A percentile compares a stretch with the other conserved stretches of the same genome.
These are phyloP conservation scores for Drosophila sordidula DNA, from an alignment of 2,888 invertebrate species.

Conservation along the genomic window DNA sequence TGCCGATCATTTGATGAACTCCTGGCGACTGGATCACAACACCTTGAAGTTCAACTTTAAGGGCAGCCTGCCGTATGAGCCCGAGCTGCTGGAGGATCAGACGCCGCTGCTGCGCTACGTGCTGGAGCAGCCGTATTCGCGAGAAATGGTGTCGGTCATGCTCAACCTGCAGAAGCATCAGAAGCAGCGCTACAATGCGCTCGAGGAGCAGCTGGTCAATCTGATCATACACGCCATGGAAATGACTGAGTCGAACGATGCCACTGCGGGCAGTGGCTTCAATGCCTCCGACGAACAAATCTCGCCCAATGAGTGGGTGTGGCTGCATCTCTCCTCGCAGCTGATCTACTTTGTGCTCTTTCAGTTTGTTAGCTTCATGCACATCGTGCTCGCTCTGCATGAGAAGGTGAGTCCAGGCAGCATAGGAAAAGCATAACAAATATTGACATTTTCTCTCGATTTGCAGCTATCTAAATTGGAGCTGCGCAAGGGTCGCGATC, in stretches of 20 bases:
- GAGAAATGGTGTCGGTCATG: conserved; percentile 98
- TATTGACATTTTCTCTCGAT: background rate
- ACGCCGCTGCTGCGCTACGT: conserved; percentile 94
- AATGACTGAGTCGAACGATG: conserved; percentile 90
- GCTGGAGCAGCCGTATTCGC: conserved; percentile 96
- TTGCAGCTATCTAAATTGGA: conserved; percentile 90
- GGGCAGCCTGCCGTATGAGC: conserved; percentile 94
- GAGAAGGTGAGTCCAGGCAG: conserved; percentile 87
- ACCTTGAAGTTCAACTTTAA: conserved; percentile 89
- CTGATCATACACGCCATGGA: conserved; percentile 97
- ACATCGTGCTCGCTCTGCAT: conserved; percentile 95
- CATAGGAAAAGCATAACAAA: background rate
- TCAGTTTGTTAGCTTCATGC: conserved; percentile 96
- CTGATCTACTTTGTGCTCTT: conserved; percentile 97
- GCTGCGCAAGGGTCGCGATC: conserved; percentile 95
- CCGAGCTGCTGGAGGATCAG: conserved; percentile 94
- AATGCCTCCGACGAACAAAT: conserved; percentile 85
- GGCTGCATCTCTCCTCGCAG: conserved; percentile 97
- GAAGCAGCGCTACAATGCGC: conserved; percentile 93
- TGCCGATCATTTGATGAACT: conserved; percentile 94
- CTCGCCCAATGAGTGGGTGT: conserved; percentile 89
- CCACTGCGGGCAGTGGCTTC: conserved; percentile 84
- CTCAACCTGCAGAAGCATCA: conserved; percentile 96
- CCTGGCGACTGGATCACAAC: conserved; percentile 96
- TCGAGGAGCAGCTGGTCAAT: conserved; percentile 97